Conservation (phyloP, 2,888 invertebrate genomes). For the Lasioglossum leucozonium region DNA sequence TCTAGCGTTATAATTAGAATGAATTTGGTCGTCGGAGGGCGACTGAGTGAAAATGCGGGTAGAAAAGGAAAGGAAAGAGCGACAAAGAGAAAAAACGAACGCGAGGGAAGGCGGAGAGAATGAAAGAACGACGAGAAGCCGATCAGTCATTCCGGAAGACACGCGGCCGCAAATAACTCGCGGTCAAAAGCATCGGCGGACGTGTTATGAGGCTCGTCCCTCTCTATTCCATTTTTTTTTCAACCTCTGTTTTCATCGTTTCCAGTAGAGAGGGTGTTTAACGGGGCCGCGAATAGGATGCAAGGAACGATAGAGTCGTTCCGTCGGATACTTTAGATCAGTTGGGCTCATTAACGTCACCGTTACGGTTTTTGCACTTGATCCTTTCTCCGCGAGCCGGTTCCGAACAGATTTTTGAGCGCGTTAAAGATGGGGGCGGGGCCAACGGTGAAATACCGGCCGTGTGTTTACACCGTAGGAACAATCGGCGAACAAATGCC, state of each 20-base stretch:
- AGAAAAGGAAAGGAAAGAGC: slow-evolving; percentile 2
- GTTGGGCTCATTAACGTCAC: slow-evolving; percentile 35
- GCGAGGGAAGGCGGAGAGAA: slow-evolving; percentile 4
- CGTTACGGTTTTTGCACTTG: slow-evolving; percentile 24
- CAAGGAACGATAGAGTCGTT: background rate
- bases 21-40: background rate
- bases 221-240: background rate
- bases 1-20: background rate
- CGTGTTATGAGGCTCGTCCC: slow-evolving; percentile 26
- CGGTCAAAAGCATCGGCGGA: slow-evolving; percentile 50
- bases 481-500: background rate
- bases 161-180: slow-evolving; percentile 44
- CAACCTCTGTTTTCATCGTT: background rate
- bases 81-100: slow-evolving; percentile 2
- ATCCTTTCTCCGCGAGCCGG: slow-evolving; percentile 29
- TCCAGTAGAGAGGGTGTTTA: background rate
- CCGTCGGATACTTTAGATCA: slow-evolving; percentile 31
- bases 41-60: background rate
- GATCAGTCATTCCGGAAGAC: slow-evolving; percentile 53
- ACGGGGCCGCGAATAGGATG: background rate
- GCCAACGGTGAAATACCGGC: background rate
- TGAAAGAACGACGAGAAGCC: slow-evolving; percentile 22
- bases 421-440: background rate
- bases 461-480: background rate
- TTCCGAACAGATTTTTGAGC: slow-evolving; percentile 26